Evolutionary conservation across 2,797 vertebrate species (phyloP).

Genomic region (Sebastes baramenuke): DNA sequence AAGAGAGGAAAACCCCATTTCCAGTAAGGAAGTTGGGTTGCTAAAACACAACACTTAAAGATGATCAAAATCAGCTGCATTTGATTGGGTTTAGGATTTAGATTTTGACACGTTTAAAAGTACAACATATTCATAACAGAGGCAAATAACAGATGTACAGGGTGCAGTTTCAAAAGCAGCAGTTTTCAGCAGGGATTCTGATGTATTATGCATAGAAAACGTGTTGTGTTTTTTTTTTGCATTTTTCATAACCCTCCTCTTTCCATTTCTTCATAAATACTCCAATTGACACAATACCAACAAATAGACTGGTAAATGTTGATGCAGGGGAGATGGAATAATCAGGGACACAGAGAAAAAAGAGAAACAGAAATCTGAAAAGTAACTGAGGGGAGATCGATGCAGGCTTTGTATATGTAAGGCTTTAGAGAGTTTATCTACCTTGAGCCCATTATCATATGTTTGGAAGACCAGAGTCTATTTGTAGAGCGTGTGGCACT

Average conservation of each 20-base stretch:
- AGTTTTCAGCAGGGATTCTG: background rate
- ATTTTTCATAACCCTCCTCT: background rate
- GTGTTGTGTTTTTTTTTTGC: background rate
- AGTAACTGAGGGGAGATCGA: background rate
- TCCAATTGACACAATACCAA: background rate
- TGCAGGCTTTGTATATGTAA: background rate
- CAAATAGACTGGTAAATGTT: conserved; percentile 5
- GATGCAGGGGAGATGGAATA: conserved; percentile 2
- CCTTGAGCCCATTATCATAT: background rate
- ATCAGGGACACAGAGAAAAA: background rate
- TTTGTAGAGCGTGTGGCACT: background rate
- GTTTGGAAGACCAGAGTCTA: background rate
- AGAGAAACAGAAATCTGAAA: background rate
- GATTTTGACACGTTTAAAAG: background rate
- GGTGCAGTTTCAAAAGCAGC: background rate
- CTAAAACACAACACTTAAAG: background rate
- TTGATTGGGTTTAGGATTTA: background rate
- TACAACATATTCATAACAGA: background rate
- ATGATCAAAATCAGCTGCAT: background rate
- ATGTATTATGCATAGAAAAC: background rate
- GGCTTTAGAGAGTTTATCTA: background rate
- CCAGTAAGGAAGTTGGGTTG: background rate
- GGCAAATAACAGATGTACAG: background rate
- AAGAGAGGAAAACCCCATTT: background rate
- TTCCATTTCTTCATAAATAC: background rate